Evolutionary conservation across 2,797 vertebrate genomes (phyloP).

Genomic region (Sebastes matsubarae): DNA sequence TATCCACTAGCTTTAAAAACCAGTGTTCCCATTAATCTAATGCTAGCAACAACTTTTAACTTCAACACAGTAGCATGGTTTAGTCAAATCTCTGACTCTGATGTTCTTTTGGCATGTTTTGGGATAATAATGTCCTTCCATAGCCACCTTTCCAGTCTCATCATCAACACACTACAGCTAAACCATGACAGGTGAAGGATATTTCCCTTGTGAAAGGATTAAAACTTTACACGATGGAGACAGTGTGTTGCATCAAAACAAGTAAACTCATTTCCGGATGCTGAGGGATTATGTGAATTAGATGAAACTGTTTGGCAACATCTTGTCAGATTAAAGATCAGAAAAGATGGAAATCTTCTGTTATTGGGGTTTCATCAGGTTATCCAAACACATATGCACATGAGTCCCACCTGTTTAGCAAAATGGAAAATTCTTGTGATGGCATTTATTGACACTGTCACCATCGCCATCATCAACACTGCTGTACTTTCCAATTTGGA

Average conservation of each 20-base stretch:
- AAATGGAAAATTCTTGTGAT: slow-evolving; percentile 15
- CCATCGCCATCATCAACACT: not conserved
- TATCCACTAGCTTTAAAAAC: not conserved
- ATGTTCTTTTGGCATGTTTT: not conserved
- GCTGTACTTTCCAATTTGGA: slow-evolving; percentile 5
- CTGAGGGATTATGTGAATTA: not conserved
- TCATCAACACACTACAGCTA: not conserved
- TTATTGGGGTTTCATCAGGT: not conserved
- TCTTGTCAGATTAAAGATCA: not conserved
- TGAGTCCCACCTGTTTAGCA: not conserved
- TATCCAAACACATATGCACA: not conserved
- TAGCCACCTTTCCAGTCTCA: not conserved
- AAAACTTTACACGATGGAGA: not conserved
- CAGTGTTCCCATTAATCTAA: not conserved
- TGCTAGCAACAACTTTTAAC: not conserved
- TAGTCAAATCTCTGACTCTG: not conserved
- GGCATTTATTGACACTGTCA: slow-evolving; percentile 9
- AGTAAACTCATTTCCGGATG: not conserved
- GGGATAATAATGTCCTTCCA: not conserved
- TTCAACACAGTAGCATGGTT: not conserved
- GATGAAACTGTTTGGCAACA: not conserved
- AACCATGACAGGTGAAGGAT: slow-evolving; percentile 4
- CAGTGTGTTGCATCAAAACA: not conserved
- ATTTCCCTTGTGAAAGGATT: not conserved
- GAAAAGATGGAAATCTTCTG: not conserved